Base-by-base conservation (phyloP, 53 echinoderm and acorn worm species). In the Stichopus horrens region DNA sequence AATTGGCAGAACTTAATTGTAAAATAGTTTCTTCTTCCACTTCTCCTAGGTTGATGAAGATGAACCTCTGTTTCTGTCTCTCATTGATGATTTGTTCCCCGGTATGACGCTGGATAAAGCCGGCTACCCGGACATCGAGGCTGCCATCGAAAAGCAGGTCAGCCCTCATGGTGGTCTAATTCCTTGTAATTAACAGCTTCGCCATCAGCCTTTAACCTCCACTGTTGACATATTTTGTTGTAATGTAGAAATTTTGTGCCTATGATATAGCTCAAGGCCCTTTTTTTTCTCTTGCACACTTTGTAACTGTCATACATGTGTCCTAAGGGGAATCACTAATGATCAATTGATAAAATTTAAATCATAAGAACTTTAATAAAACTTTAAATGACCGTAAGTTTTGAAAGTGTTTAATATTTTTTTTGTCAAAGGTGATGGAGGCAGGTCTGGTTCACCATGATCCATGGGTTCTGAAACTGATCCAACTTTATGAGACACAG, bases 1-100 rank as follows among this genome's bases (percentile, higher is more conserved):
- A 37, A 37, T 37, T 37, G 37, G 37, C 37, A 37, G 37, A 37
- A 37, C 37, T 2, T 37, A 37, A 37, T 37, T 37, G 37, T 37
- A 37, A 37, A 37, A 37, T 37, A 37, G 37, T 18, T 4, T 71
- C 16, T 16, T 20, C 71, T n/a, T 71, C 14, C n/a, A 7, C 71
- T 71, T 10, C 16, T 63, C 5, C 16, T 51, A 98, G 99, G 99
- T 99, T 71, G 99, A 99, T 92, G 99, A 99, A 88, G 99, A 99
- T 88, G 99, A 99, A 22, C 99, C 99, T 8, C 86, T 99, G 85
- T 99, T 99, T 90, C 86, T 99, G 80, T 99, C 99, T 52, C 91
- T 99, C 10, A 99, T 96, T 78, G 98, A 99, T 92, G 99, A 99
- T 84, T 83, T 99, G 93, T 99, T 99, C 90, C 99, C 99, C 81